phyloP scores from a whole-genome alignment of 2,888 invertebrate genomes.

The Dryobotodes eremita region DNA sequence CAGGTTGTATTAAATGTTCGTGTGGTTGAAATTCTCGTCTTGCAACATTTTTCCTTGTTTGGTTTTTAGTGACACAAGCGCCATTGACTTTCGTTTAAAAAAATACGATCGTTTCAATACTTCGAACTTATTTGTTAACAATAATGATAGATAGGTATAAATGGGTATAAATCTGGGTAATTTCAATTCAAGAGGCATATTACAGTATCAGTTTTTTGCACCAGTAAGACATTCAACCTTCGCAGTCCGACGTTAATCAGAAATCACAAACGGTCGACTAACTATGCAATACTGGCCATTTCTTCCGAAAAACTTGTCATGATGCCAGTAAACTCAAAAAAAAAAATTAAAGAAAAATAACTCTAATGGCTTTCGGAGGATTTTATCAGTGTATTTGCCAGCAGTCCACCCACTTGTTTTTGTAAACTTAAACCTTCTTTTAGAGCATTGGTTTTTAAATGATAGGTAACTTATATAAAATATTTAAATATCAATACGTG shows the following conservation, averaged over 20 bases:
- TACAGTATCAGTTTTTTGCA: neutral
- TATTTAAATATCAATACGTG: neutral
- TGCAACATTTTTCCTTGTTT: constrained; percentile 39
- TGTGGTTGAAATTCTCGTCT: constrained; percentile 41
- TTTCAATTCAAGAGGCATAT: too few species aligned
- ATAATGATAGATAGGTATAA: neutral
- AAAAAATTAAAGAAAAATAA: neutral
- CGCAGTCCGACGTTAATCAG: neutral
- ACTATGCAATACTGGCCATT: neutral
- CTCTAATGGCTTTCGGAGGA: neutral
- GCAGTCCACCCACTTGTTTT: neutral
- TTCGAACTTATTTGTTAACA: neutral
- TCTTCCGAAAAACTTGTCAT: neutral
- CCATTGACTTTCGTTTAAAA: neutral
- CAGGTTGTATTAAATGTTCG: constrained; percentile 35
- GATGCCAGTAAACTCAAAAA: too few species aligned
- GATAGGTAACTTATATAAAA: neutral
- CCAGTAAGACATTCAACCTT: constrained; percentile 1
- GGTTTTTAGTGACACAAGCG: constrained; percentile 1
- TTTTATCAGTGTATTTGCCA: neutral
- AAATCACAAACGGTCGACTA: neutral
- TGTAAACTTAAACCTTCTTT: neutral
- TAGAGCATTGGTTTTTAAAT: neutral
- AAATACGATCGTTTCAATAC: neutral
- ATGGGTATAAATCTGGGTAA: neutral